Evolutionary conservation across 2,888 invertebrate species (phyloP), one percentile per base, ranked within the genome.

Genomic region (Drosophila infuscata): DNA sequence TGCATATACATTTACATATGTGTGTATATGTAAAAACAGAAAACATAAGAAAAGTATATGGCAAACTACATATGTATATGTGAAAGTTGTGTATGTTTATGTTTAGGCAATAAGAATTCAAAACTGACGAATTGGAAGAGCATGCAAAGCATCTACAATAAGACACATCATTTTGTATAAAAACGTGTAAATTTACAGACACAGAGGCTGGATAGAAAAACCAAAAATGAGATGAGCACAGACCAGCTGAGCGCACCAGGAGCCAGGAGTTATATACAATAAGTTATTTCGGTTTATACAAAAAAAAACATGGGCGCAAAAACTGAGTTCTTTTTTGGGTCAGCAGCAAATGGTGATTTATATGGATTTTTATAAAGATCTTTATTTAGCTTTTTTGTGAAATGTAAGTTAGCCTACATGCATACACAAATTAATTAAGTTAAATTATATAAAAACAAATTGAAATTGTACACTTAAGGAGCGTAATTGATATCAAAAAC

Each of bases 291-390:
- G 3, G 35, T 36, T 25, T 36, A 25, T 54, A 25, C 11, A 46
- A 41, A 41, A 4, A 7, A 20, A 35, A 15, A 33, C 0, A 3
- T 25, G 25, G 25, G 8, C 33, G 32, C 52, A 8, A 52, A 52
- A 52, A 35, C 35, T 35, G 43, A 57, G 46, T 46, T 46, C 46
- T 46, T 46, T 70, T 68, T 66, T 54, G 54, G 57, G 68, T 73
- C 72, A 76, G 85, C 85, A 84, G 85, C 82, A 81, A 75, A 76
- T 74, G 82, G 88, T 89, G 90, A 84, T 84, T 81, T 88, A 89
- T 61, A 79, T 76, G 79, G 85, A 73, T 79, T 88, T 89, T 82
- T 70, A 74, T 76, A 74, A 73, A 73, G 17, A 76, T 71, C 79
- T 82, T 84, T 49, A 70, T 82, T 84, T 72, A 79, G 70, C 71